Conservation (phyloP, 2,797 vertebrate species). For the Sebastiscus albofasciatus region DNA sequence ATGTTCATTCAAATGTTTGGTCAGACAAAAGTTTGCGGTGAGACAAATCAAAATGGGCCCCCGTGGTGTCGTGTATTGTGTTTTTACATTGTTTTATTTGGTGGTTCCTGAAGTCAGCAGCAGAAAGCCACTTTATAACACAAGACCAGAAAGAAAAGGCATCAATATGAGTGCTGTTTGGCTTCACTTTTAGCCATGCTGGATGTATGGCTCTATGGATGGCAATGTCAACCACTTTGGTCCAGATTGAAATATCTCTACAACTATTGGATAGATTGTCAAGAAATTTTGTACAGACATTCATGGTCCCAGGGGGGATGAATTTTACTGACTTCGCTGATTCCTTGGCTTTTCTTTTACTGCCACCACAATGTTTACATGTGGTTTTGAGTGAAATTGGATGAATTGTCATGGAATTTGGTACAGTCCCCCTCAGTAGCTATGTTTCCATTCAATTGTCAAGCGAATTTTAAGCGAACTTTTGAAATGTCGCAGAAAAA, state of each 20-base stretch:
- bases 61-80: conserved; percentile 28
- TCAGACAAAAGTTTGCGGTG: conserved; percentile 31
- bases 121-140: conserved; percentile 18
- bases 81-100: conserved; percentile 41
- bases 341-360: neutral
- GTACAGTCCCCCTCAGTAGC: neutral
- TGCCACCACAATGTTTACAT: neutral
- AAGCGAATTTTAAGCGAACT: neutral
- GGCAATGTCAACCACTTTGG: neutral
- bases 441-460: neutral
- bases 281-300: neutral
- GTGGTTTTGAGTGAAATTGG: neutral
- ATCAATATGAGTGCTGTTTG: neutral
- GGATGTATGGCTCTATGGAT: neutral
- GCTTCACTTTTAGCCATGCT: neutral
- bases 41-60: conserved; percentile 35
- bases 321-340: neutral
- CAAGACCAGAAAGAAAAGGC: neutral
- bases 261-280: neutral
- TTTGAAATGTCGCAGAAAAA: neutral
- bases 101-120: conserved; percentile 36
- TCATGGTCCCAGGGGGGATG: neutral
- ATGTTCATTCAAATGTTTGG: conserved; percentile 45
- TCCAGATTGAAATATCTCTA: conserved; percentile 5
- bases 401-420: neutral